Conservation (phyloP, 2,797 vertebrate genomes). For the Gorsachius magnificus region DNA sequence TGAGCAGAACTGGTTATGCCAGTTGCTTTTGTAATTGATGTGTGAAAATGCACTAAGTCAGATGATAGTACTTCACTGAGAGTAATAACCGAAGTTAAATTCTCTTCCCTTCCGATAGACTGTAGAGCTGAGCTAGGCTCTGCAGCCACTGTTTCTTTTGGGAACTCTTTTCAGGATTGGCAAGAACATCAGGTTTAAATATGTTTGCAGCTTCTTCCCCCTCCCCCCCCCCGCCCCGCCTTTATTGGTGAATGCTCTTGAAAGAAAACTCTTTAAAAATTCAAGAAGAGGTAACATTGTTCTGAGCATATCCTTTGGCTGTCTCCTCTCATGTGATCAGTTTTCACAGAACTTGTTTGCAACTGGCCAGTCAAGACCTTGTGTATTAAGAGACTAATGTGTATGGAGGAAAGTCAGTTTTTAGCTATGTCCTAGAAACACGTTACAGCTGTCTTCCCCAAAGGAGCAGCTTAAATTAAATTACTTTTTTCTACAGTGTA, state of each 20-base stretch:
- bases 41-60: background rate
- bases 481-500: background rate
- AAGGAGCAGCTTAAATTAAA: background rate
- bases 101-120: background rate
- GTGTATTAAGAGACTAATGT: background rate
- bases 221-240: rapidly evolving
- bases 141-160: background rate
- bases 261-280: background rate
- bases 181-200: background rate
- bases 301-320: background rate
- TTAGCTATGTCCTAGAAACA: background rate
- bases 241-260: background rate
- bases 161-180: background rate
- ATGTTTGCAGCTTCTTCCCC: background rate
- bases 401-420: background rate
- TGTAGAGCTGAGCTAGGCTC: background rate
- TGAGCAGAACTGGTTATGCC: conserved; percentile 16
- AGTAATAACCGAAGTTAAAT: background rate
- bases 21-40: conserved; percentile 6
- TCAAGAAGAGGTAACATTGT: background rate
- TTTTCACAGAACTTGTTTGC: background rate
- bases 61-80: background rate
- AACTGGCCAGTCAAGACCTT: background rate
- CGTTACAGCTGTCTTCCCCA: background rate
- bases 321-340: background rate